Base-by-base conservation (phyloP, 1,140 invertebrate genomes). In the Psilanteris sp. region DNA sequence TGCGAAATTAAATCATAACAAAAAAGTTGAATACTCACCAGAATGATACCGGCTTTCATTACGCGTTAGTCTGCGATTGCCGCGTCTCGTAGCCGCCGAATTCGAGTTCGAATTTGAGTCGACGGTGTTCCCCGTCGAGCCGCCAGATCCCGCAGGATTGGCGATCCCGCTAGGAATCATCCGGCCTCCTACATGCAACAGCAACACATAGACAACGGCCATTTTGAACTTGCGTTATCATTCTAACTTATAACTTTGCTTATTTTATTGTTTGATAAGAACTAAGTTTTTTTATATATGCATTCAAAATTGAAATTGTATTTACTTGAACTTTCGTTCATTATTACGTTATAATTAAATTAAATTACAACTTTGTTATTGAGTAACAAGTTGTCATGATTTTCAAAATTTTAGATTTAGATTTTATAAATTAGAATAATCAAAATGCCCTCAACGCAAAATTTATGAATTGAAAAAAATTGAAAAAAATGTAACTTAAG, bases 41-140 rank as follows among this genome's bases (percentile, higher is more conserved):
- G 96, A 98, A 89, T 98, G 97, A 89, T 98, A 98, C 79, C 97
- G 91, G 88, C 95, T 97, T 89, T 98, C 97, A 90, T 97, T 96
- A 82, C 96, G 91, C 70, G 96, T 98, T 50, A 97, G 92, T 80
- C 96, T 90, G 64, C 96, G 90, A 88, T 97, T 96, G 81, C 94
- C 94, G 82, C 95, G 91, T 81, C 95, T 91, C 80, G 93, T 91
- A 61, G 89, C 89, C 72, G 88, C 89, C 77, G 84, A 85, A 76
- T 87, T 88, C 22, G 85, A 78, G 48, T 76, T 87, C 41, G 83
- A 85, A 79, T 88, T 88, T 26, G 85, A 77, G 55, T 74, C 86
- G 46, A 90, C 91, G 82, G 89, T 89, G 73, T 89, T 90, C 62
- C 87, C 86, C 68, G 86, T 85, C 48, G 83, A 85, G 79, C 82